Evolutionary conservation across 2,797 vertebrate genomes (phyloP), one percentile per base, ranked within the genome.

Genomic region (Enteromius paludinosus): DNA sequence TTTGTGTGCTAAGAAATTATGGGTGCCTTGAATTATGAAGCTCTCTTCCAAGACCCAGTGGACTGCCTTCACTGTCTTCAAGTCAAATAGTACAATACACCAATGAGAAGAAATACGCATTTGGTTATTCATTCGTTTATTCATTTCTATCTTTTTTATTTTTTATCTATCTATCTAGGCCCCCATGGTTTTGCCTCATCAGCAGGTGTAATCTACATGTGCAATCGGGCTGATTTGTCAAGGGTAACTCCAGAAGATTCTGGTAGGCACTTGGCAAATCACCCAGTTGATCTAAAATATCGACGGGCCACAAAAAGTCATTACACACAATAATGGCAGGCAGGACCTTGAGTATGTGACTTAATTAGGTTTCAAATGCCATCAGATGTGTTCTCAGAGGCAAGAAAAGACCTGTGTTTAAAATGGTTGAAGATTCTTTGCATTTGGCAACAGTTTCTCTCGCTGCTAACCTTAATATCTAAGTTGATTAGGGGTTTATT

Each of bases 281-380:
- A 94, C 91, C 92, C 92, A 93, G 94, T 94, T 95, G 94, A 95
- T 95, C 94, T 95, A 94, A 95, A 95, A 94, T 95, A 95, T 95
- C 92, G 94, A 95, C 92, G 91, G 84, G 88, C 91, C 85, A 90
- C 92, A 91, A 91, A 94, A 95, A 94, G 93, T 95, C 94, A 95
- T 95, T 95, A 95, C 92, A 91, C 90, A 91, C 92, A 92, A 95
- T 95, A 95, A 95, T 95, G 92, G 92, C 88, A 90, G 92, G 89
- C 89, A 88, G 90, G 92, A 94, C 94, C 94, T 95, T 93, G 92
- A 93, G 93, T 92, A 93, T 94, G 93, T 93, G 93, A 94, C 94
- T 94, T 95, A 95, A 95, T 95, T 95, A 93, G 91, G 89, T 95
- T 93, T 93, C 90, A 93, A 94, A 95, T 92, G 90, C 89, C 91